phyloP scores from a whole-genome alignment of 2,888 invertebrate species.

The Temnothorax rugatulus region DNA sequence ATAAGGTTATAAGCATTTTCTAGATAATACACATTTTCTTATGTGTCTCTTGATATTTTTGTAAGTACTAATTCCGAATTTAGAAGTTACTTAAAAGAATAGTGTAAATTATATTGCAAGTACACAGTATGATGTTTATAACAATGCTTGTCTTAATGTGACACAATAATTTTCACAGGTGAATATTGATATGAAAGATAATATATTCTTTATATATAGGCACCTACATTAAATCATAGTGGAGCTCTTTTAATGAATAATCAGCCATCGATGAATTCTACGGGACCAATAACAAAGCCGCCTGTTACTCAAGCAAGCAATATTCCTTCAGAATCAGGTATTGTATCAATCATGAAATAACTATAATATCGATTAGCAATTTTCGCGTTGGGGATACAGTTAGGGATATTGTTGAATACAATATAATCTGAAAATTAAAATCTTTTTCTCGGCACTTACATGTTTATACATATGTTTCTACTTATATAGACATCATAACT shows the following conservation, averaged over 20 bases:
- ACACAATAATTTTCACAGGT: conserved; percentile 32
- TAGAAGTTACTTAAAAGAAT: neutral
- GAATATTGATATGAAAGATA: conserved; percentile 58
- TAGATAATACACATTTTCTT: neutral
- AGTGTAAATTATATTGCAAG: conserved; percentile 8
- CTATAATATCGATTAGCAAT: neutral
- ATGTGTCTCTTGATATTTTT: conserved; percentile 6
- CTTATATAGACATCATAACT: neutral
- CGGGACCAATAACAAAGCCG: conserved; percentile 82
- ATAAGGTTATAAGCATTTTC: neutral
- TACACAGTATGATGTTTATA: conserved; percentile 18
- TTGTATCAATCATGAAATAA: conserved; percentile 60
- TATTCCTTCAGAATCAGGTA: conserved; percentile 84
- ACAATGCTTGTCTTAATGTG: neutral
- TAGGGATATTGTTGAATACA: neutral
- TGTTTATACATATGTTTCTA: neutral
- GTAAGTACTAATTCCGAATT: conserved; percentile 11
- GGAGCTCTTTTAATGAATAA: conserved; percentile 84
- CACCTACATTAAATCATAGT: conserved; percentile 83
- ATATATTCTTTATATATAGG: conserved; percentile 76
- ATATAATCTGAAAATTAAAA: neutral
- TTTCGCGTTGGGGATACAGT: neutral
- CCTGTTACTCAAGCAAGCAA: conserved; percentile 82
- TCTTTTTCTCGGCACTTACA: neutral
- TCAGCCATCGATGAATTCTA: conserved; percentile 82